Evolutionary conservation across 2,113 vertebrate species (phyloP).

Genomic region (Charadrius vociferus): DNA sequence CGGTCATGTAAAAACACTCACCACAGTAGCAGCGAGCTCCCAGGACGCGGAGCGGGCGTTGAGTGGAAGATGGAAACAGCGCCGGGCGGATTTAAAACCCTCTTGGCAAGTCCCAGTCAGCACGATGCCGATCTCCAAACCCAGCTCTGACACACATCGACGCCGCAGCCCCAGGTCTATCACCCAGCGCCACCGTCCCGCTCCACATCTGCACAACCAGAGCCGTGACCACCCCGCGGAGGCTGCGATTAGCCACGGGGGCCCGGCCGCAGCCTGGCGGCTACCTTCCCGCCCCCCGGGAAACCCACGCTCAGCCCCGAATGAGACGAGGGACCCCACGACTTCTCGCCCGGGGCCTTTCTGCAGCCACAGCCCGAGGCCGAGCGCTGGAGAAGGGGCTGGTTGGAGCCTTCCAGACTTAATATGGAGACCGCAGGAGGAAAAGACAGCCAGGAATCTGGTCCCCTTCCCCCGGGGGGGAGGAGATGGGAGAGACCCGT

Average conservation of each 20-base stretch:
- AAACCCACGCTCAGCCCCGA: fast-evolving
- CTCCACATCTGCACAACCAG: too few species aligned
- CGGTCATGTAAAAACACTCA: fast-evolving
- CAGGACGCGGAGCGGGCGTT: background rate
- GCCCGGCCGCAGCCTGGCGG: fast-evolving
- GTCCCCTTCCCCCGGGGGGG: fast-evolving
- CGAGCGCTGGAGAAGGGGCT: fast-evolving
- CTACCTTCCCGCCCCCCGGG: background rate
- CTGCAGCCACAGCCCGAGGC: background rate
- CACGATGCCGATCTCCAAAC: background rate
- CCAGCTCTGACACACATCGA: background rate
- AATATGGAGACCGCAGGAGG: background rate
- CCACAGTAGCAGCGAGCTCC: fast-evolving
- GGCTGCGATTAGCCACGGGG: background rate
- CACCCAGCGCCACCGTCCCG: background rate
- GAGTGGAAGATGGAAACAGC: background rate
- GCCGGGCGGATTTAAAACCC: background rate
- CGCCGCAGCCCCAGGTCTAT: background rate
- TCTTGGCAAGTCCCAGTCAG: fast-evolving
- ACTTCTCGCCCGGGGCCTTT: background rate
- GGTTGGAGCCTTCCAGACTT: background rate
- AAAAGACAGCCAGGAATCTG: background rate
- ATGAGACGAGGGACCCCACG: fast-evolving
- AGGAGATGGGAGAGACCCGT: fast-evolving
- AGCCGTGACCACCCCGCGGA: background rate